Base-by-base conservation (phyloP, 2,888 invertebrate genomes). In the Trypoxylon attenuatum region DNA sequence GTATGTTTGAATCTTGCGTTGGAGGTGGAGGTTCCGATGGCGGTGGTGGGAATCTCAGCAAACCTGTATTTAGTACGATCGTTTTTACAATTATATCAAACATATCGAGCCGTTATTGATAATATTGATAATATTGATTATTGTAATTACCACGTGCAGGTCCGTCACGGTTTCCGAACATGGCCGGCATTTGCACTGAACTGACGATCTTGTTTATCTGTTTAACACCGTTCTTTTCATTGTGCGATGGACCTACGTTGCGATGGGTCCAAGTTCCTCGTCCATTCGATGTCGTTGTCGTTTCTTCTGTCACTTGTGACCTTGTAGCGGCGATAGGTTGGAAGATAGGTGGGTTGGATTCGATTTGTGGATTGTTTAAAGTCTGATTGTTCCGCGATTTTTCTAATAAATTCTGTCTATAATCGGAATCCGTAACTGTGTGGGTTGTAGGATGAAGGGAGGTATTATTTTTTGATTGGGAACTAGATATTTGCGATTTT, bases 11-110 rank as follows among this genome's bases (percentile, higher is more conserved):
- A 5, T 66, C 71, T 2, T 69, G 58, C n/a, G n/a, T n/a, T 1
- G 88, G 86, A 1, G 89, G 89, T 1, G 88, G 88, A 1, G 88
- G 88, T 27, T 87, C 87, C 8, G 86, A 82, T 0, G 89, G 88
- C 3, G 89, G 88, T 2, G 89, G 89, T 1, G 88, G 88, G 29
- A 87, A 85, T 67, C 81, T 82, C 8, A 84, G 55, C 21, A 82
- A 53, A 42, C 83, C 84, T 69, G n/a, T 47, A 50, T 5, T 5
- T 13, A 33, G 33, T n/a, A n/a, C n/a, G n/a, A n/a, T n/a, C n/a
- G n/a, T n/a, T n/a, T n/a, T n/a, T n/a, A n/a, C n/a, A n/a, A n/a
- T n/a, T n/a, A n/a, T n/a, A n/a, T n/a, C n/a, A n/a, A n/a, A n/a
- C n/a, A n/a, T n/a, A n/a, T n/a, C n/a, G n/a, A n/a, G n/a, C n/a